phyloP scores from a whole-genome alignment of 2,113 vertebrate genomes.

The Pipa parva region DNA sequence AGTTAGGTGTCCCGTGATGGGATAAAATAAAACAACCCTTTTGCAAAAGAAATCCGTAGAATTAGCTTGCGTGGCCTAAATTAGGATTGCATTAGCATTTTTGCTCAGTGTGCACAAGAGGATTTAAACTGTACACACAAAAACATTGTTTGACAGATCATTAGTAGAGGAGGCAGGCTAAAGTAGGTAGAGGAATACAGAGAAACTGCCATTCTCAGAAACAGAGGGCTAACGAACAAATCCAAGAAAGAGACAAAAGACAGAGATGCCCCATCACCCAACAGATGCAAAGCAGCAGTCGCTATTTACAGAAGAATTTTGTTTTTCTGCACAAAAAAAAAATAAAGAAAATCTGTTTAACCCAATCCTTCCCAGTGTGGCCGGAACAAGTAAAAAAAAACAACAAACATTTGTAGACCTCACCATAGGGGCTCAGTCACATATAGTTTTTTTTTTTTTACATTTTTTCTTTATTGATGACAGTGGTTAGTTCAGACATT shows the following conservation, averaged over 20 bases:
- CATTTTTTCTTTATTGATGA: too few relatives aligned
- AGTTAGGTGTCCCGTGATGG: not conserved
- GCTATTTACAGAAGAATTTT: not conserved
- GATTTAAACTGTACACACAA: conserved; percentile 4
- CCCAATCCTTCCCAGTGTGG: not conserved
- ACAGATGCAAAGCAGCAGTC: not conserved
- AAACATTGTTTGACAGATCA: conserved; percentile 30
- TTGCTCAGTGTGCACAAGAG: not conserved
- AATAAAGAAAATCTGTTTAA: not conserved
- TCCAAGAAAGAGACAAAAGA: not conserved
- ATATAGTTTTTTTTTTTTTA: too few relatives aligned
- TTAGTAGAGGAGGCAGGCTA: conserved; percentile 4
- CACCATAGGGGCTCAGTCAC: too few relatives aligned
- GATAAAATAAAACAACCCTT: not conserved
- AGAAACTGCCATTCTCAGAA: conserved; percentile 7
- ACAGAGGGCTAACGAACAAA: conserved; percentile 16
- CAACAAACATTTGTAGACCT: not conserved
- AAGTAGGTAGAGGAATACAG: not conserved
- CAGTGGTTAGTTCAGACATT: too few relatives aligned
- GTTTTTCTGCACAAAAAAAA: not conserved
- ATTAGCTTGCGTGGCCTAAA: conserved; percentile 10
- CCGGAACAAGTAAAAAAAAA: not conserved
- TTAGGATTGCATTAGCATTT: conserved; percentile 9
- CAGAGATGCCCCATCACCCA: not conserved
- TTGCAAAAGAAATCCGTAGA: not conserved